Conservation (phyloP, 2,888 invertebrate species). For the Rotaria socialis region DNA sequence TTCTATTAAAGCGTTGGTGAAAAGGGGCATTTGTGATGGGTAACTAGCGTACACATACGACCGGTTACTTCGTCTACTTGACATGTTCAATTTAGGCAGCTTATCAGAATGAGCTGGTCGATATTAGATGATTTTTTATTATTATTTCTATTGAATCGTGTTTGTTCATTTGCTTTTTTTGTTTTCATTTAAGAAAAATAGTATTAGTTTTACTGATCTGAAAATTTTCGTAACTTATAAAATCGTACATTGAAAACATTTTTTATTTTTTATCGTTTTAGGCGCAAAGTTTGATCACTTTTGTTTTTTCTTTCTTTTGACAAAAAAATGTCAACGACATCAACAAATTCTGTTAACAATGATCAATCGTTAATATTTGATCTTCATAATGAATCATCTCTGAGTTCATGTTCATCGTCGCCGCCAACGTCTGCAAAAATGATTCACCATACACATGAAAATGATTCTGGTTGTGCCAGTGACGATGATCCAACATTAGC, state of each 20-base stretch:
- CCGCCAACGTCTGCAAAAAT: background rate
- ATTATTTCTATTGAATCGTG: too few species aligned
- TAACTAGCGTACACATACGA: background rate
- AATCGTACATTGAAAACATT: too few species aligned
- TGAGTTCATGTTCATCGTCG: background rate
- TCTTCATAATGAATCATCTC: background rate
- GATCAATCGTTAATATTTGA: background rate
- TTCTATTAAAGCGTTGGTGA: background rate
- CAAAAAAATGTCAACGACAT: background rate
- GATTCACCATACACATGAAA: background rate
- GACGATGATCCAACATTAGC: constrained; percentile 15
- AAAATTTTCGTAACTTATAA: too few species aligned
- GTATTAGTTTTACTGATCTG: too few species aligned
- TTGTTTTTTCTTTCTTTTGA: background rate
- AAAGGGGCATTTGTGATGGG: constrained; percentile 16
- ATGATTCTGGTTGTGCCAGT: constrained; percentile 1
- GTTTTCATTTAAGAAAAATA: too few species aligned
- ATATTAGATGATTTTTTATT: background rate
- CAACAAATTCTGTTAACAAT: background rate
- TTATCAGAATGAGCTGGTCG: background rate
- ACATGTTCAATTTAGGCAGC: background rate
- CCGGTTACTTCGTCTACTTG: background rate
- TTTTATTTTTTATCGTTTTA: too few species aligned
- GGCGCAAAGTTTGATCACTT: too few species aligned
- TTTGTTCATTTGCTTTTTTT: too few species aligned